A percentile compares a stretch with the other conserved stretches of the same genome.
These are phyloP conservation scores for Melanotaenia boesemani DNA, from an alignment of 2,797 vertebrate species.

Conservation along the genomic window DNA sequence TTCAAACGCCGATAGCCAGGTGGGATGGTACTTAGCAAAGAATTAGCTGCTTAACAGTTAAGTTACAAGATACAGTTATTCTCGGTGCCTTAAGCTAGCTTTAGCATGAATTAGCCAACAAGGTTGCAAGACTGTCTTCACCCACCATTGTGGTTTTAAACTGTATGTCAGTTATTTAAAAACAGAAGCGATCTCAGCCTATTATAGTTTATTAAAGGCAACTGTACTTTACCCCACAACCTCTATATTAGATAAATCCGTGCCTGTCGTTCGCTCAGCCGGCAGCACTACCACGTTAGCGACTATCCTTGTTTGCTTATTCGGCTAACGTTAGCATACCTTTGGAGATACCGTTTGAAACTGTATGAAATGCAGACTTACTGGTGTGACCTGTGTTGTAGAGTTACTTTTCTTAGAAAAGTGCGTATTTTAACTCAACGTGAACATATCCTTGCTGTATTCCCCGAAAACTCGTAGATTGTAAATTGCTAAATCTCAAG, in stretches of 20 bases:
- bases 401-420: conserved; percentile 41
- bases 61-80: conserved; percentile 2
- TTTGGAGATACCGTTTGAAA: conserved; percentile 31
- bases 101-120: conserved; percentile 25
- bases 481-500: conserved; percentile 65
- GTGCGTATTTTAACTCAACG: conserved; percentile 57
- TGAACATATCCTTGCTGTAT: conserved; percentile 29
- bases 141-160: conserved; percentile 7
- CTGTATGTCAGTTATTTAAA: neutral
- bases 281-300: conserved; percentile 39
- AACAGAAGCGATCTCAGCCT: neutral
- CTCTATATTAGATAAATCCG: neutral
- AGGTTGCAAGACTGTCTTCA: conserved; percentile 11
- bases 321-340: conserved; percentile 64
- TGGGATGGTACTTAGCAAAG: conserved; percentile 32
- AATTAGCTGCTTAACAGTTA: conserved; percentile 46
- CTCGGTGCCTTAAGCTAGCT: conserved; percentile 33
- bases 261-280: conserved; percentile 22
- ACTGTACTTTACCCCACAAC: neutral
- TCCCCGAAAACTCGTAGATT: conserved; percentile 53
- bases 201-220: neutral
- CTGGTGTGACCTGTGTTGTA: conserved; percentile 43
- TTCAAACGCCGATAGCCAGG: conserved; percentile 1
- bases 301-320: conserved; percentile 52
- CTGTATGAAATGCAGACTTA: conserved; percentile 59